These are phyloP conservation scores for Procambarus clarkii DNA, from an alignment of 1,140 invertebrate species.

Conservation along the genomic window DNA sequence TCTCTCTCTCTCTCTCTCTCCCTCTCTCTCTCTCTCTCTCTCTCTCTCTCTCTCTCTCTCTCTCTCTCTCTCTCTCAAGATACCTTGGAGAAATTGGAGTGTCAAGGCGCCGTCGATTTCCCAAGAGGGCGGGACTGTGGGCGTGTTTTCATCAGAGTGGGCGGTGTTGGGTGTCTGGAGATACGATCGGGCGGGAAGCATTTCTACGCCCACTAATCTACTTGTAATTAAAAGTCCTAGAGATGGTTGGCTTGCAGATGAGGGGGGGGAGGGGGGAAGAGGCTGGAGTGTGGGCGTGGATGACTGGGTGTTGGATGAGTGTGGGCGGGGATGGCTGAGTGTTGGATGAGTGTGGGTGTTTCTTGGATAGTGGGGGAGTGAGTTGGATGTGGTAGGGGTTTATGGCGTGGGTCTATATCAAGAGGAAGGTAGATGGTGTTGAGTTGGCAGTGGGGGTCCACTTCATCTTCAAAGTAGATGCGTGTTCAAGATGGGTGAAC, in stretches of 20 bases:
- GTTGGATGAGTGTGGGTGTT: not conserved
- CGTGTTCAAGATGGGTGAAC: too few relatives aligned
- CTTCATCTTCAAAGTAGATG: too few relatives aligned
- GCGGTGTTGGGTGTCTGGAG: constrained; percentile 59
- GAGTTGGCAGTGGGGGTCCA: too few relatives aligned
- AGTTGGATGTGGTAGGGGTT: not conserved
- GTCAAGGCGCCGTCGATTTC: constrained; percentile 49
- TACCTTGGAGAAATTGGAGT: constrained; percentile 47
- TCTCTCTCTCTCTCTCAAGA: too few relatives aligned
- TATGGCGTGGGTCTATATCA: too few relatives aligned
- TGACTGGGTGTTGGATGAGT: not conserved
- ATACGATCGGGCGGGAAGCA: constrained; percentile 54
- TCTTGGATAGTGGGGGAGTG: not conserved
- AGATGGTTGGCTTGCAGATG: constrained; percentile 14
- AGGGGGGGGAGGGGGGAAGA: not conserved
- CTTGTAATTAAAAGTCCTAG: constrained; percentile 64
- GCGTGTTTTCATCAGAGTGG: constrained; percentile 61
- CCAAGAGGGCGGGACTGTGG: constrained; percentile 44
- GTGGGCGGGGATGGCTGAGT: not conserved
- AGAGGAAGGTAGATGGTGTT: too few relatives aligned
- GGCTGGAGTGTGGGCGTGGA: not conserved
- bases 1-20: not conserved
- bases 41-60: not conserved
- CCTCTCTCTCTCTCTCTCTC: constrained; percentile 15
- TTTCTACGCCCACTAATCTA: constrained; percentile 68